Conservation (phyloP, 2,113 vertebrate genomes). For the Bucco capensis region DNA sequence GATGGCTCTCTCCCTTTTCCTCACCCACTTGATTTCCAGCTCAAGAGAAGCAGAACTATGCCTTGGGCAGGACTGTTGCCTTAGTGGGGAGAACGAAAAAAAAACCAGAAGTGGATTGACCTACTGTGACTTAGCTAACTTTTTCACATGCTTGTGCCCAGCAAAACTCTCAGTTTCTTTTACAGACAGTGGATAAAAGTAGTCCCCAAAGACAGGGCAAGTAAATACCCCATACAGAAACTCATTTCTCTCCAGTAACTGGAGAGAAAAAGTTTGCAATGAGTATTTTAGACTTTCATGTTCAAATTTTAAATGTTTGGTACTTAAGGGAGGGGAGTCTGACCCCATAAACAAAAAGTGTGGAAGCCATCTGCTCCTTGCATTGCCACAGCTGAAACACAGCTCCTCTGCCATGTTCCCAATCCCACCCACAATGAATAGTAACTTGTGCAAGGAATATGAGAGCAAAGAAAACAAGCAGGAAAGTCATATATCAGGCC, state of each 20-base stretch:
- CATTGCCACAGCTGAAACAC: background rate
- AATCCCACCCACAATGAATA: background rate
- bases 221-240: background rate
- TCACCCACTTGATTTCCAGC: background rate
- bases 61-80: background rate
- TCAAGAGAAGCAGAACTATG: background rate
- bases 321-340: background rate
- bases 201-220: background rate
- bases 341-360: background rate
- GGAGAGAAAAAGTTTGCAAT: background rate
- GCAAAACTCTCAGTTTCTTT: background rate
- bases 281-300: background rate
- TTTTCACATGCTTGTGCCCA: background rate
- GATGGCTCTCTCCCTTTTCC: background rate
- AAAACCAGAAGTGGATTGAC: background rate
- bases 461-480: background rate
- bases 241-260: background rate
- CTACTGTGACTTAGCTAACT: background rate
- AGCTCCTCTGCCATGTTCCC: background rate
- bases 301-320: background rate
- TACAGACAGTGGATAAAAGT: background rate
- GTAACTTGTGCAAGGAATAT: background rate
- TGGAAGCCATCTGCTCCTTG: background rate
- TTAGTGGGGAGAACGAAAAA: background rate
- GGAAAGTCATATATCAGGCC: background rate